Conservation (phyloP, 2,888 invertebrate species). For the Tiphia femorata region DNA sequence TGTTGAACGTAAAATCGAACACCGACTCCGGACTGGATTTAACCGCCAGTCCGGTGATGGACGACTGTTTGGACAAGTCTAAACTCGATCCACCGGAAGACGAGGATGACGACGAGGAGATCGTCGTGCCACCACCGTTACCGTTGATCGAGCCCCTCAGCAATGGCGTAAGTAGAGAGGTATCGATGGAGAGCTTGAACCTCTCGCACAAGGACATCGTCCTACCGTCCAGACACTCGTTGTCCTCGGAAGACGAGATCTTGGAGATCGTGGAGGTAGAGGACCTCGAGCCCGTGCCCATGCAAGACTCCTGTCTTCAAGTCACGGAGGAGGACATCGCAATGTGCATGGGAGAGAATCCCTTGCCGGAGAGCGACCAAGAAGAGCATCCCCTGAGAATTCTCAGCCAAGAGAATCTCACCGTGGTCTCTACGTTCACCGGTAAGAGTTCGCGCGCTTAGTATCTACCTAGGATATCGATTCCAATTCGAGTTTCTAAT, state of each 20-base stretch:
- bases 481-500: too few species aligned
- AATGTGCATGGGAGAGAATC: conserved; percentile 84
- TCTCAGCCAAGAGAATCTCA: conserved; percentile 91
- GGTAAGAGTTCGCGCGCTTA: too few species aligned
- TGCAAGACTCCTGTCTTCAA: conserved; percentile 89
- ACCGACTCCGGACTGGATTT: conserved; percentile 64
- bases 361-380: conserved; percentile 80
- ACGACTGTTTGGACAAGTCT: conserved; percentile 55
- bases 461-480: too few species aligned
- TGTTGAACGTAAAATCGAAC: conserved; percentile 62
- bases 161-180: conserved; percentile 77
- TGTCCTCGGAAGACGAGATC: conserved; percentile 79
- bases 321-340: conserved; percentile 95
- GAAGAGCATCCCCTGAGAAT: conserved; percentile 90
- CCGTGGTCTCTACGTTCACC: conserved; percentile 90
- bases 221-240: conserved; percentile 72
- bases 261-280: conserved; percentile 85
- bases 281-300: conserved; percentile 86
- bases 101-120: conserved; percentile 78
- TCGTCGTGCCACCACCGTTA: conserved; percentile 84
- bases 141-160: conserved; percentile 84
- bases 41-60: conserved; percentile 61
- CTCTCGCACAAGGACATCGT: conserved; percentile 81
- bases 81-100: conserved; percentile 60
- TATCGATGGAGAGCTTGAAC: conserved; percentile 86